These are phyloP conservation scores for Tanypteryx hageni DNA, from an alignment of 2,888 invertebrate species.

Conservation along the genomic window DNA sequence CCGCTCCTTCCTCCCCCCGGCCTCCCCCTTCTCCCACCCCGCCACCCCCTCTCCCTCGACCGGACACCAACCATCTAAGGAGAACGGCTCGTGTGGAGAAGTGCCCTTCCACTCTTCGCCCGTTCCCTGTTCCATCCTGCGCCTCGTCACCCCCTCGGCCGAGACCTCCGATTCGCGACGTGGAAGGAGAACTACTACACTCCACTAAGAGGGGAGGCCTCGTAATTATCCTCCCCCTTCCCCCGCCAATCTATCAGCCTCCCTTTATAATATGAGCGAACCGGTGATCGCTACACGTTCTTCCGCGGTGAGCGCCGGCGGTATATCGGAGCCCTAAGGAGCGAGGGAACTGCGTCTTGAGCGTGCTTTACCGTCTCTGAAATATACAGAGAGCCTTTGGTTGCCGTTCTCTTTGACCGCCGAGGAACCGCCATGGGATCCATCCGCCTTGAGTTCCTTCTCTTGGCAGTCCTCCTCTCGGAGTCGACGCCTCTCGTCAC, in stretches of 20 bases:
- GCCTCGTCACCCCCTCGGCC: not conserved
- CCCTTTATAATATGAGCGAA: slow-evolving; percentile 18
- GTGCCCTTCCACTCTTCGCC: not conserved
- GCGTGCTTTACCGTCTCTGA: not conserved
- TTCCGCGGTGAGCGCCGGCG: not conserved
- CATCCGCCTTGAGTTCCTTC: not conserved
- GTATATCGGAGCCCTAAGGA: not conserved
- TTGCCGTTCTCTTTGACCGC: not conserved
- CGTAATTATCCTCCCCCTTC: not conserved
- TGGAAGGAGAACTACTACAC: not conserved
- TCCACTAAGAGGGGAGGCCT: slow-evolving; percentile 4
- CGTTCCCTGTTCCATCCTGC: not conserved
- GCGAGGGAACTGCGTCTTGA: not conserved
- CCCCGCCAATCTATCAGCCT: not conserved
- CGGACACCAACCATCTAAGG: not conserved
- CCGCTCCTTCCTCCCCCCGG: too few species aligned
- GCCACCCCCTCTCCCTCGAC: not conserved
- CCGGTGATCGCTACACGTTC: not conserved
- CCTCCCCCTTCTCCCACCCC: too few species aligned
- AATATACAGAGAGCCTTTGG: not conserved
- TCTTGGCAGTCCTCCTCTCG: not conserved
- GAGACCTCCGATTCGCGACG: too few species aligned
- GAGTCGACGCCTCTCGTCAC: not conserved
- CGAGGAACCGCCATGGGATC: slow-evolving; percentile 8
- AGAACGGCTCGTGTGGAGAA: not conserved